Conservation (phyloP, 2,797 vertebrate species). For the Schizothorax lantsangensis region DNA sequence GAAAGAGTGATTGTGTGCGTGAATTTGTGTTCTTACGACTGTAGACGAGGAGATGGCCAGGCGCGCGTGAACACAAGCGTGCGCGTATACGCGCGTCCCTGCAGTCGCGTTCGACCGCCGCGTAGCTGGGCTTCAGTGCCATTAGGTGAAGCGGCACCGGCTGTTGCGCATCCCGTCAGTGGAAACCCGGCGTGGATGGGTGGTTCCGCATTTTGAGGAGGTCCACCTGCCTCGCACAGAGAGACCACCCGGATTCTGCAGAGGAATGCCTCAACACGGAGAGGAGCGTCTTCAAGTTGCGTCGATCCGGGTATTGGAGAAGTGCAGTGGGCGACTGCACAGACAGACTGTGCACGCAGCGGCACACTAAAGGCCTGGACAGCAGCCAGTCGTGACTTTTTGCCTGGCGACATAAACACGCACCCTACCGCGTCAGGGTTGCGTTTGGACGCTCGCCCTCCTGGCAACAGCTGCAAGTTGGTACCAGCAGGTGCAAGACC, state of each 20-base stretch:
- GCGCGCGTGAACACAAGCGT: slow-evolving; percentile 6
- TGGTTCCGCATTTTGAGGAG: slow-evolving; percentile 60
- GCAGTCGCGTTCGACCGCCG: slow-evolving; percentile 9
- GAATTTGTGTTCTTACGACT: slow-evolving; percentile 9
- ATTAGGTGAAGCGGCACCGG: slow-evolving; percentile 38
- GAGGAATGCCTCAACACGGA: slow-evolving; percentile 40
- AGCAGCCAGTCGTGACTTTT: slow-evolving; percentile 65
- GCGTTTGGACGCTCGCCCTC: slow-evolving; percentile 2
- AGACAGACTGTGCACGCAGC: slow-evolving; percentile 71
- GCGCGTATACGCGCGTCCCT: neutral
- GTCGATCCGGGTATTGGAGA: slow-evolving; percentile 10
- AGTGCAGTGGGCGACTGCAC: slow-evolving; percentile 67
- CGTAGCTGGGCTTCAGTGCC: neutral
- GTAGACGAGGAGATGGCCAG: slow-evolving; percentile 22
- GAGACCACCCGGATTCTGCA: slow-evolving; percentile 39
- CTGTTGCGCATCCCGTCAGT: slow-evolving; percentile 61
- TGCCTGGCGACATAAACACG: slow-evolving; percentile 69
- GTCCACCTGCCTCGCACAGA: slow-evolving; percentile 48
- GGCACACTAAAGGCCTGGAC: slow-evolving; percentile 74
- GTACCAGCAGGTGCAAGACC: slow-evolving; percentile 40
- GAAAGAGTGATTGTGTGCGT: neutral
- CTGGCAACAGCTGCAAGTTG: slow-evolving; percentile 36
- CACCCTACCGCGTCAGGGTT: slow-evolving; percentile 51
- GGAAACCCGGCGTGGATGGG: slow-evolving; percentile 51
- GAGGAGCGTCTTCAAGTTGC: slow-evolving; percentile 39